Evolutionary conservation across 2,113 vertebrate genomes (phyloP).

Genomic region (Haliaeetus leucogaster): DNA sequence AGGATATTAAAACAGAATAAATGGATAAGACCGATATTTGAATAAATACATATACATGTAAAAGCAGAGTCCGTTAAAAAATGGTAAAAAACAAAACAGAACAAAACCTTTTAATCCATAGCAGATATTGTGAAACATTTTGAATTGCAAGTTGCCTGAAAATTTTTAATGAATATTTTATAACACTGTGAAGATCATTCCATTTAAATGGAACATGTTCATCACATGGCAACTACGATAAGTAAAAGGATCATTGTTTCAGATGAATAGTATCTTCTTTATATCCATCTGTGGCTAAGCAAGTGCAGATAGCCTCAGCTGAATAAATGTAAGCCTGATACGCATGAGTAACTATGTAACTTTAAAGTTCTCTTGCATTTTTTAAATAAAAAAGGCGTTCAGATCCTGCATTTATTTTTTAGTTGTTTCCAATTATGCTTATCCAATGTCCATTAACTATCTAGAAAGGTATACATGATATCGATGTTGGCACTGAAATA

Average conservation of each 20-base stretch:
- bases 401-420: not conserved
- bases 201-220: slow-evolving; percentile 4
- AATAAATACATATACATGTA: not conserved
- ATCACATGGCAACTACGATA: not conserved
- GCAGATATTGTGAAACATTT: not conserved
- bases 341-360: not conserved
- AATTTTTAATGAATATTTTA: slow-evolving; percentile 61
- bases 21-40: not conserved
- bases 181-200: not conserved
- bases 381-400: not conserved
- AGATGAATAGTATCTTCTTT: not conserved
- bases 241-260: slow-evolving; percentile 44
- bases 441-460: not conserved
- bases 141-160: slow-evolving; percentile 10
- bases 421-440: not conserved
- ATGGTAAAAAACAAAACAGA: not conserved
- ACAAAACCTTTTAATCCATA: not conserved
- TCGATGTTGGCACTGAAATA: not conserved
- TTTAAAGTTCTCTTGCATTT: not conserved
- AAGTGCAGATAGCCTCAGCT: not conserved
- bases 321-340: not conserved
- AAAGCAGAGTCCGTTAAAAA: not conserved
- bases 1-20: not conserved
- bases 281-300: not conserved
- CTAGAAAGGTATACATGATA: not conserved